Percentiles rank a stretch among this genome's conserved stretches.
These are phyloP conservation scores for Holothuria leucospilota DNA, from an alignment of 53 echinoderm and acorn worm species.

Conservation along the genomic window DNA sequence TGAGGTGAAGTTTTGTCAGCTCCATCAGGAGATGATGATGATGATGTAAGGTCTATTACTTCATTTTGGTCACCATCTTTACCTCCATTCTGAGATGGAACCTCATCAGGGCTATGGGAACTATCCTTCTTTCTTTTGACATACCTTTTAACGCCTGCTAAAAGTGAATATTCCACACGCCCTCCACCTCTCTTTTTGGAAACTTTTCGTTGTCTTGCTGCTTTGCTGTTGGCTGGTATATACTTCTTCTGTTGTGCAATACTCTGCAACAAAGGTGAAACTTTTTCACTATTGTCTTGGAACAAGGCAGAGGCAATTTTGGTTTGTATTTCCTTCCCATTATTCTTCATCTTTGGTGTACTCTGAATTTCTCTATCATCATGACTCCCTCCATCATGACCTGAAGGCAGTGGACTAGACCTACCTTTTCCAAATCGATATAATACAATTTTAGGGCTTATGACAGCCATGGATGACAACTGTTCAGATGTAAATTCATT, in stretches of 20 bases:
- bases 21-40: too few species aligned
- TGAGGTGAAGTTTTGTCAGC: too few species aligned
- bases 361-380: too few species aligned
- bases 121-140: neutral
- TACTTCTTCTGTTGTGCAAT: neutral
- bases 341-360: too few species aligned
- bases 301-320: too few species aligned
- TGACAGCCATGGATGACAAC: neutral
- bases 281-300: too few species aligned
- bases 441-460: slow-evolving; percentile 12
- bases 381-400: too few species aligned
- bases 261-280: neutral
- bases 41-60: too few species aligned
- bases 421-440: slow-evolving; percentile 5
- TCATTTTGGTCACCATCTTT: too few species aligned
- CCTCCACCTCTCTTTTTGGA: neutral
- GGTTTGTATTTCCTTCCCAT: too few species aligned
- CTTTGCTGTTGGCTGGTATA: slow-evolving; percentile 20
- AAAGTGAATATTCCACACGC: neutral
- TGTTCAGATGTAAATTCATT: slow-evolving; percentile 4
- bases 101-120: too few species aligned
- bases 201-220: neutral
- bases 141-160: slow-evolving; percentile 12
- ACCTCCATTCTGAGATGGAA: too few species aligned
- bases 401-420: neutral